phyloP scores from a whole-genome alignment of 2,113 vertebrate species.

The Chaetorhynchus papuensis region DNA sequence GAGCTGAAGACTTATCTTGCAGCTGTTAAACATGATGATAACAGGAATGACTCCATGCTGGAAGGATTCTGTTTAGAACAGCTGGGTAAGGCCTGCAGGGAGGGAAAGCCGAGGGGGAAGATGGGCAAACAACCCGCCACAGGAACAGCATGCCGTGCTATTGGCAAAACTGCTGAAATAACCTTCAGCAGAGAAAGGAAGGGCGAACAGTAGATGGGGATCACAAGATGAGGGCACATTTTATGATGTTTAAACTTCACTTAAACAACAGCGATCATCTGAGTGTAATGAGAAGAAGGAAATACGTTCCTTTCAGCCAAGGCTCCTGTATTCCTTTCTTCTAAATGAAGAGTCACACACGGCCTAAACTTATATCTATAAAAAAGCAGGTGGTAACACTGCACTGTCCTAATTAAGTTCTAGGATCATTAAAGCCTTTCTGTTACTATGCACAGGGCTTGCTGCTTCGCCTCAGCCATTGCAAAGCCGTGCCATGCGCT shows the following conservation, averaged over 20 bases:
- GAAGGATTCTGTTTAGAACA: neutral
- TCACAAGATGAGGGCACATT: neutral
- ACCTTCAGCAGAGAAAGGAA: neutral
- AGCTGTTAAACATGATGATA: neutral
- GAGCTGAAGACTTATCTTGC: neutral
- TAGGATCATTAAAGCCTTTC: neutral
- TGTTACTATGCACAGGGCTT: neutral
- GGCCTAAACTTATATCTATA: neutral
- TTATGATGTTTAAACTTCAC: neutral
- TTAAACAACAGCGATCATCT: neutral
- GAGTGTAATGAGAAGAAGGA: constrained; percentile 33
- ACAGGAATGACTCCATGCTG: neutral
- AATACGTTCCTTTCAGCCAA: neutral
- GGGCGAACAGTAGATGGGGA: neutral
- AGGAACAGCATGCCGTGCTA: neutral
- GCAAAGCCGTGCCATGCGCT: fast-evolving
- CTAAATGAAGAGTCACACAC: neutral
- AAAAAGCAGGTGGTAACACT: neutral
- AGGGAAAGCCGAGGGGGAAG: neutral
- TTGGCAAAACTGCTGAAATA: neutral
- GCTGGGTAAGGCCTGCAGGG: neutral
- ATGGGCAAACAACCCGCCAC: neutral
- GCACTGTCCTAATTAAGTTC: neutral
- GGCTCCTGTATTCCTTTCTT: neutral
- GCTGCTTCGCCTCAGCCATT: neutral